Conservation (phyloP, 2,888 invertebrate genomes). For the Cerastis leucographa region DNA sequence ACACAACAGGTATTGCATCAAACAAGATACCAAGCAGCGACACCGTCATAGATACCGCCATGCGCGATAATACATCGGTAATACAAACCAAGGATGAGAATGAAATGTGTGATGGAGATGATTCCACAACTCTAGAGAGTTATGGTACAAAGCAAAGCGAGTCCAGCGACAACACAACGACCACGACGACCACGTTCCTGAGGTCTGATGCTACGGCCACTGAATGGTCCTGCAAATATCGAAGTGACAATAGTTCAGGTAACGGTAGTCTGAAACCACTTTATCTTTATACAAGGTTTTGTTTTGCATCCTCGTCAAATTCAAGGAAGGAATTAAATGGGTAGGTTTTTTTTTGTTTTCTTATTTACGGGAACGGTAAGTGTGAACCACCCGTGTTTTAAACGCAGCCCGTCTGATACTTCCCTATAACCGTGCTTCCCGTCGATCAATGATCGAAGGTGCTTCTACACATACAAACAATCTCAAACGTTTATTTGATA, state of each 20-base stretch:
- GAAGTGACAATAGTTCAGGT: conserved; percentile 37
- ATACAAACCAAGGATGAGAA: conserved; percentile 62
- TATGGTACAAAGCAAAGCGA: conserved; percentile 31
- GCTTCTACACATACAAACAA: too few species aligned
- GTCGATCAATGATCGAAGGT: too few species aligned
- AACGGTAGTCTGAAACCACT: neutral
- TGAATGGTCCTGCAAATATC: conserved; percentile 50
- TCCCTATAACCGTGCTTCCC: too few species aligned
- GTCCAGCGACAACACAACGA: conserved; percentile 48
- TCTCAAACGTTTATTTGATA: too few species aligned
- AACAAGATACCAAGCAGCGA: conserved; percentile 65
- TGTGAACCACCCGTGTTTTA: too few species aligned
- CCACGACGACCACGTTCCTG: conserved; percentile 34
- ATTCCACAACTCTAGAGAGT: conserved; percentile 43
- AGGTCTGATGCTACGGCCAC: conserved; percentile 56
- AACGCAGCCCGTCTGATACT: too few species aligned
- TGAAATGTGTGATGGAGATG: conserved; percentile 65
- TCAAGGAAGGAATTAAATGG: too few species aligned
- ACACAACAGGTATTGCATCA: conserved; percentile 18
- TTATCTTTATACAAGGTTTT: too few species aligned
- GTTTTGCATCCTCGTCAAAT: too few species aligned
- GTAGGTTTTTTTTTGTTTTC: too few species aligned
- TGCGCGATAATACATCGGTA: conserved; percentile 68
- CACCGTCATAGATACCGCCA: conserved; percentile 66
- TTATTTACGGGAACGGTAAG: too few species aligned